Base-by-base conservation (phyloP, 2,888 invertebrate genomes). In the Caenorhabditis sulstoni region DNA sequence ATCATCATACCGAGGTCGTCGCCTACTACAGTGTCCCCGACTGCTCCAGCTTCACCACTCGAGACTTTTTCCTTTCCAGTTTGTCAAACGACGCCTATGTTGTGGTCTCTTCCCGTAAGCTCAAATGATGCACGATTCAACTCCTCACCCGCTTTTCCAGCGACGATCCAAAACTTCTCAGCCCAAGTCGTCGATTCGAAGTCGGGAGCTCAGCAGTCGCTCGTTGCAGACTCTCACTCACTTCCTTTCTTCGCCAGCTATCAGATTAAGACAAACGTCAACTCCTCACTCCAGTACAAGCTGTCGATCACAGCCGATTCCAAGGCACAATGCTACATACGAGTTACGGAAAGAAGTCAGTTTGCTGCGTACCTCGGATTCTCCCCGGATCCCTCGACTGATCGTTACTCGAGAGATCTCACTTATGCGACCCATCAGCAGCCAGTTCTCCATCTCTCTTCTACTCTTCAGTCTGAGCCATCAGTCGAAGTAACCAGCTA, bases 1-100 rank as follows among this genome's bases (percentile, higher is more conserved):
- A 83, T 57, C 83, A 83, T 64, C 83, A 83, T 52, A 79, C 71
- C 9, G 83, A 83, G 37, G 76, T 81, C 23, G 47, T 83, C 16
- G 44, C 62, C 14, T 81, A 62, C 47, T 53, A 53, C n/a, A 35
- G 12, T 3, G 66, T 61, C 18, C 35, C 20, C 1, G 71, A 71
- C 41, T 80, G 80, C 35, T 44, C 57, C 18, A 41, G 22, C 12
- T 58, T 52, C 35, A n/a, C 22, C 0, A 53, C 75, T 23, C 65
- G 45, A 14, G 12, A 52, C 1, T 75, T 80, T 22, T 66, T 20
- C 22, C 3, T 80, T 0, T 75, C 80, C 12, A 47, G 62, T 20
- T n/a, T 45, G 0, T n/a, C 62, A 7, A 70, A 55, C 18, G 65
- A 71, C 7, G 65, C 50, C 2, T 70, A 65, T 47, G 62, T 66